Evolutionary conservation across 2,888 invertebrate species (phyloP).

Genomic region (Ashinkailepas kermadecensis): DNA sequence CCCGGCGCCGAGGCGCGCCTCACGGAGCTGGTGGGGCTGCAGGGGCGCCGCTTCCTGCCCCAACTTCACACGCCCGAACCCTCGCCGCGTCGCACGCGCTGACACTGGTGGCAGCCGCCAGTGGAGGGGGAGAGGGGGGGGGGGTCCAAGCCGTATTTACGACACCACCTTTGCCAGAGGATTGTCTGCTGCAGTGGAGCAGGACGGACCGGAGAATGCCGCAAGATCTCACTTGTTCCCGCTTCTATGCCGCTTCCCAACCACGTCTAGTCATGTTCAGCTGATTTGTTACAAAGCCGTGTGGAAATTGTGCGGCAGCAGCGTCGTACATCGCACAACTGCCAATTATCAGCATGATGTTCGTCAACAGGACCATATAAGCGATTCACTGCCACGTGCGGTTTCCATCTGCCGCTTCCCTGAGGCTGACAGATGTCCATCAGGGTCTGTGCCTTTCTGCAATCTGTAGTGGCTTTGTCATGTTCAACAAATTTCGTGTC

Average conservation of each 20-base stretch:
- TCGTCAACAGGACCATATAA: not conserved
- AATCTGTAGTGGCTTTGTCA: too few relatives aligned
- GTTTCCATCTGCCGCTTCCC: too few relatives aligned
- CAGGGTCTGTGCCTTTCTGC: too few relatives aligned
- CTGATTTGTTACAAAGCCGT: not conserved
- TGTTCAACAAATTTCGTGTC: too few relatives aligned
- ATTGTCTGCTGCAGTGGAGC: too few relatives aligned
- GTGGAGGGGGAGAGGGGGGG: too few relatives aligned
- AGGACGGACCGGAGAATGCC: too few relatives aligned
- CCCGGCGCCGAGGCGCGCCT: not conserved
- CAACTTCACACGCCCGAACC: not conserved
- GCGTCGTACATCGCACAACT: too few relatives aligned
- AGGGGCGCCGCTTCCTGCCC: conserved; percentile 15
- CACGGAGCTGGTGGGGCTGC: conserved; percentile 12
- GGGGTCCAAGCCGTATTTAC: too few relatives aligned
- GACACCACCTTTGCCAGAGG: too few relatives aligned
- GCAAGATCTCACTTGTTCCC: not conserved
- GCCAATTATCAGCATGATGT: not conserved
- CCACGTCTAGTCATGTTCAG: not conserved
- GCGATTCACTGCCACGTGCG: not conserved
- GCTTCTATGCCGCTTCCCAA: not conserved
- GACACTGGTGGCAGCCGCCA: not conserved
- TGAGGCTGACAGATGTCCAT: too few relatives aligned
- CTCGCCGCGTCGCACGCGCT: not conserved
- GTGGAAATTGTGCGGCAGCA: not conserved